phyloP scores from a whole-genome alignment of 2,888 invertebrate genomes.

The Agrilus mali region DNA sequence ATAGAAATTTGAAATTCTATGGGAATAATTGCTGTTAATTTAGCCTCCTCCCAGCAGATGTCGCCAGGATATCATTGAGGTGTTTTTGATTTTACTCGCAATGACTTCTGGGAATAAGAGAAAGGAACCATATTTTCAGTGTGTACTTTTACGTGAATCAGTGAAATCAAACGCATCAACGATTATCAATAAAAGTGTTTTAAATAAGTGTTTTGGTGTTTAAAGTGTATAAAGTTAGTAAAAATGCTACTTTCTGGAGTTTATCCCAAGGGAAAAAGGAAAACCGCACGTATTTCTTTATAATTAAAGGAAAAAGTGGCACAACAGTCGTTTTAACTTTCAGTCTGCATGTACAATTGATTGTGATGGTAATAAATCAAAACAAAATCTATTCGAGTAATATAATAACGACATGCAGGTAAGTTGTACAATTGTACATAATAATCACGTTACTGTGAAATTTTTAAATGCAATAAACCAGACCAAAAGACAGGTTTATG shows the following conservation, averaged over 20 bases:
- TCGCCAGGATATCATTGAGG: too few relatives aligned
- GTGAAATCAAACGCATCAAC: constrained; percentile 21
- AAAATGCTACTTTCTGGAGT: constrained; percentile 15
- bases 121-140: constrained; percentile 46
- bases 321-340: constrained; percentile 12
- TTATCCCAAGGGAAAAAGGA: constrained; percentile 19
- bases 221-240: constrained; percentile 6
- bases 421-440: constrained; percentile 10
- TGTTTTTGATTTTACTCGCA: constrained; percentile 21
- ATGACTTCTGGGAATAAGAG: constrained; percentile 41
- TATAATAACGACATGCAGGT: constrained; percentile 37
- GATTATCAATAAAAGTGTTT: constrained; percentile 12
- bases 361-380: constrained; percentile 35
- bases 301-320: constrained; percentile 20
- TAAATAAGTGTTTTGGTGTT: constrained; percentile 8
- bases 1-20: too few relatives aligned
- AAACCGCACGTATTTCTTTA: constrained; percentile 17
- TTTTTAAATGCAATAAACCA: too few relatives aligned
- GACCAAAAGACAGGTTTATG: too few relatives aligned
- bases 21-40: too few relatives aligned
- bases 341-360: constrained; percentile 10
- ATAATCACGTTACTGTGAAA: too few relatives aligned
- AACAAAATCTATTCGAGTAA: constrained; percentile 23
- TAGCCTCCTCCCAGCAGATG: too few relatives aligned
- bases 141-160: constrained; percentile 38